These are phyloP conservation scores for Oreocharis arfaki DNA, from an alignment of 2,113 vertebrate species.

Conservation along the genomic window DNA sequence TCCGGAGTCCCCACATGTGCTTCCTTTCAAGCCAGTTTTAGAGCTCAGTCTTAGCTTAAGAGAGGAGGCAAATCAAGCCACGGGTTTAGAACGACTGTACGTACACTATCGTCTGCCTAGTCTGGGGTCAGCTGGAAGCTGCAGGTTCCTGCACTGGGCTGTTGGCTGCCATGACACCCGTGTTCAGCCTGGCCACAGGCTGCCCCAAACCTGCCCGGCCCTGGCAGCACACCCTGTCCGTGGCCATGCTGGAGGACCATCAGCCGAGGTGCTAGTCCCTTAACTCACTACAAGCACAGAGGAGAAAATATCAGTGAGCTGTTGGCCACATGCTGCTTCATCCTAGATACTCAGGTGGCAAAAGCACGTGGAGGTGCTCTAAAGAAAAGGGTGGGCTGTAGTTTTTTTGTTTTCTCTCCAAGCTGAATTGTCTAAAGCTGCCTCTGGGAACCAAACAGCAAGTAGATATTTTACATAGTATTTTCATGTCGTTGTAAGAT, in stretches of 20 bases:
- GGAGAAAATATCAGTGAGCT: accelerated
- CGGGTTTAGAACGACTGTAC: accelerated
- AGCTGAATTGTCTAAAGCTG: background rate
- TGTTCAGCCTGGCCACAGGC: background rate
- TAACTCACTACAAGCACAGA: background rate
- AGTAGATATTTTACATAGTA: background rate
- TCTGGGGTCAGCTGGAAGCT: background rate
- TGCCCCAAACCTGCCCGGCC: background rate
- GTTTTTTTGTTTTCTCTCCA: background rate
- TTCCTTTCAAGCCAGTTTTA: background rate
- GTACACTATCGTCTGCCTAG: background rate
- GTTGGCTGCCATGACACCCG: accelerated
- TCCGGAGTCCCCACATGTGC: accelerated
- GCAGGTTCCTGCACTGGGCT: background rate
- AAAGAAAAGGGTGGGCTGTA: background rate
- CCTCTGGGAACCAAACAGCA: background rate
- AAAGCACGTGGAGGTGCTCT: background rate
- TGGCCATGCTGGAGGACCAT: accelerated
- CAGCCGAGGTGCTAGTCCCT: background rate
- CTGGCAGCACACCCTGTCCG: background rate
- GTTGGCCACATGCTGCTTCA: background rate
- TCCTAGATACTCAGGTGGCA: background rate
- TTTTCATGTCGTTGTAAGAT: background rate
- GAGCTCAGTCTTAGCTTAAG: background rate
- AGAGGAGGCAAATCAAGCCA: background rate